These are phyloP conservation scores for Alcedo atthis DNA, from an alignment of 2,797 vertebrate species.

Conservation along the genomic window DNA sequence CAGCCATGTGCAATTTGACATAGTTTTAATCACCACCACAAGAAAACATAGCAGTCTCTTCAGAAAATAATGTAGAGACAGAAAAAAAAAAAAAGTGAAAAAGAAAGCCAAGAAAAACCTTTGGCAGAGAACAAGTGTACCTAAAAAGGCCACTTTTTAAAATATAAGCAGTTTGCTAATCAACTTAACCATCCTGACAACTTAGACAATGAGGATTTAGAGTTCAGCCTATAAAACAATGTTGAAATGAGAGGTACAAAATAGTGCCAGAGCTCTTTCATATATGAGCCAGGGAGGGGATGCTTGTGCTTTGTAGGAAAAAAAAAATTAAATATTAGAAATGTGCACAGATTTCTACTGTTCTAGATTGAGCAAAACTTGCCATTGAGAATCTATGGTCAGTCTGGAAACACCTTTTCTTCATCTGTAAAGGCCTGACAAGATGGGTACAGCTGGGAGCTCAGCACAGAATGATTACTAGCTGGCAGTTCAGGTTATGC, in stretches of 20 bases:
- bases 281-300: not conserved
- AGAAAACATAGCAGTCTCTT: not conserved
- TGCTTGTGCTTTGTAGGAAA: not conserved
- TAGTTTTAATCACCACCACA: not conserved
- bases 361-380: not conserved
- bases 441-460: not conserved
- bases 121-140: not conserved
- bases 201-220: not conserved
- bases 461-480: not conserved
- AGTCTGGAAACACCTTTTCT: not conserved
- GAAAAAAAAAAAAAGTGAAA: rapidly evolving
- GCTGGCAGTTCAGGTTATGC: not conserved
- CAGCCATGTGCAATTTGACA: not conserved
- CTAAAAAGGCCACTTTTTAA: not conserved
- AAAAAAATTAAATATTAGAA: not conserved
- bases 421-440: not conserved
- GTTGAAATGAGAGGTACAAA: not conserved
- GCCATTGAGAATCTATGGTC: not conserved
- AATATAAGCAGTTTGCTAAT: not conserved
- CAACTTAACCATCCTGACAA: not conserved
- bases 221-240: not conserved
- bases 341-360: not conserved
- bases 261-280: not conserved
- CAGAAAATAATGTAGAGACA: not conserved
- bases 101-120: not conserved